Evolutionary conservation across 2,888 invertebrate species (phyloP).

Genomic region (Bellardia pandia): DNA sequence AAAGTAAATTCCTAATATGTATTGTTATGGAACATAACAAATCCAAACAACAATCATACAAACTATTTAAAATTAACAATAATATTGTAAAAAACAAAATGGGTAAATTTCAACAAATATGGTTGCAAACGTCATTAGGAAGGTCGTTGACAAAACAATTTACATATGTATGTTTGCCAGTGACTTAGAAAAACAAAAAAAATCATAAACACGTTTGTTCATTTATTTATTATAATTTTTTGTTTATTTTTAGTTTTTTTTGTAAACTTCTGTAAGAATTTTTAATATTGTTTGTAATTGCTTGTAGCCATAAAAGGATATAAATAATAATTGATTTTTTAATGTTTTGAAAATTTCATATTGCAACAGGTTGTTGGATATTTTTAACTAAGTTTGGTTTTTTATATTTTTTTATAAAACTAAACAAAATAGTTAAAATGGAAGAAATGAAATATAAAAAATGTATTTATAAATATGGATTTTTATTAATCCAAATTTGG

Average conservation of each 20-base stretch:
- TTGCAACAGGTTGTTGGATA: background rate
- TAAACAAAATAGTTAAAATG: too few relatives aligned
- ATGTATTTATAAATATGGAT: too few relatives aligned
- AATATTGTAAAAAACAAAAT: conserved; percentile 56
- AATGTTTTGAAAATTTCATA: conserved; percentile 3
- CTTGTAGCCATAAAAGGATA: conserved; percentile 68
- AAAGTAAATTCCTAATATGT: conserved; percentile 77
- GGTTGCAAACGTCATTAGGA: conserved; percentile 71
- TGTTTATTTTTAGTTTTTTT: background rate
- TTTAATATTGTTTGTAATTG: conserved; percentile 48
- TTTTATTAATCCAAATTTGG: too few relatives aligned
- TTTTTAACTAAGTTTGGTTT: background rate
- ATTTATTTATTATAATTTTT: conserved; percentile 33
- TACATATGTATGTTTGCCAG: conserved; percentile 64
- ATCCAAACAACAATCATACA: conserved; percentile 58
- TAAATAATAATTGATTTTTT: conserved; percentile 47
- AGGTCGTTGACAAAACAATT: conserved; percentile 73
- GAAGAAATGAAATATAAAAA: too few relatives aligned
- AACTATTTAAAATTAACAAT: conserved; percentile 65
- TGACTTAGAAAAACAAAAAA: conserved; percentile 60
- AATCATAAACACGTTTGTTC: conserved; percentile 67
- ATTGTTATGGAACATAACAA: conserved; percentile 70
- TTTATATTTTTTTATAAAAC: background rate
- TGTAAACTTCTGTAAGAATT: conserved; percentile 54
- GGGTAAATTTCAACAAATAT: conserved; percentile 75